Base-by-base conservation (phyloP, 1,140 invertebrate species). In the Drosophila pachea region DNA sequence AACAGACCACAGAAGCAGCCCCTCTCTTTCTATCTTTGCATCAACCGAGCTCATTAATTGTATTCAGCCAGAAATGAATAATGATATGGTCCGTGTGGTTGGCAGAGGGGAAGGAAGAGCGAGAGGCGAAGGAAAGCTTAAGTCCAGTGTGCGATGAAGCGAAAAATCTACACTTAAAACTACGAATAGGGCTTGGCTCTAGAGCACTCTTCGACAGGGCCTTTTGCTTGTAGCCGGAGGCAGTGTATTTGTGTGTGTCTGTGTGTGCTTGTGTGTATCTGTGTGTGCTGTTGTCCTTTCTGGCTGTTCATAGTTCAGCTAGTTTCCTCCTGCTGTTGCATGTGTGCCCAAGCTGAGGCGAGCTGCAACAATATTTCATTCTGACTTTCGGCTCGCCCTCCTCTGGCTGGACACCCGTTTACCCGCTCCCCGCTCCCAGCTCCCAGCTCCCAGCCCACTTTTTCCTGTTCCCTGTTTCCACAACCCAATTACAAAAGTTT, bases 41-140 rank as follows among this genome's bases (percentile, higher is more conserved):
- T n/a, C n/a, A 31, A 43, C 47, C 63, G 52, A 64, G 56, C 54
- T 73, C 73, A 79, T 79, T 79, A 79, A 79, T 76, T 79, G 68
- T 79, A 35, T 60, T 76, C 58, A 79, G 48, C 53, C 73, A 62
- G 54, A 76, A 67, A 79, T 76, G 73, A 79, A 76, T 79, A 76
- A 79, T 79, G 73, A 79, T 64, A 58, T 60, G 54, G 62, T 43
- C 16, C 14, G 8, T 50, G 40, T 43, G 59, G 36, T 48, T n/a
- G 35, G n/a, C 31, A 12, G 7, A 12, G 9, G 5, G 14, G 12
- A 45, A 14, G 16, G 11, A 4, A 35, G 50, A 47, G 8, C n/a
- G n/a, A n/a, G 22, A 22, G 22, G 22, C 22, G 22, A 22, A 3
- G 22, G 22, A 22, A 22, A 22, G 22, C 22, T 22, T 22, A 22